A percentile compares a stretch with the other conserved stretches of the same genome.
These are phyloP conservation scores for Drosophila demipolita DNA, from an alignment of 2,888 invertebrate species.

Conservation along the genomic window DNA sequence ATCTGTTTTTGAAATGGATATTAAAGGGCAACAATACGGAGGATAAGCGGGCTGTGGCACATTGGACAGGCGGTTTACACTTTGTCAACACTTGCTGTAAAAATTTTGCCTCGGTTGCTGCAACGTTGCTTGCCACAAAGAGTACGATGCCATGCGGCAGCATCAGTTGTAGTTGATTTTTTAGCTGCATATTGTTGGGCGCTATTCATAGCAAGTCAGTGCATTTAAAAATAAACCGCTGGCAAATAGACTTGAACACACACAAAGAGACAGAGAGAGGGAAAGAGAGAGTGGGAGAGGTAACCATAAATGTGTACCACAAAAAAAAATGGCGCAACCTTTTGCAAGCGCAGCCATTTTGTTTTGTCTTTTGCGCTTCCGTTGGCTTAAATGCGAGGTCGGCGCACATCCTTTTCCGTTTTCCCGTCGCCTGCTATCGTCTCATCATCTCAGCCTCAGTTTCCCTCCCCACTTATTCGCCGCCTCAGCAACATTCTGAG, in stretches of 20 bases:
- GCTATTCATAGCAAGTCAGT: conserved; percentile 71
- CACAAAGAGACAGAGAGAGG: conserved; percentile 1
- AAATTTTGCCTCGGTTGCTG: conserved; percentile 38
- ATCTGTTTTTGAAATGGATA: conserved; percentile 59
- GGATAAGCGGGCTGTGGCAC: background rate
- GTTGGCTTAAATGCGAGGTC: conserved; percentile 72
- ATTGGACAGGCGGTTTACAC: conserved; percentile 39
- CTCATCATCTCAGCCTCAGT: conserved; percentile 10
- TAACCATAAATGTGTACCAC: conserved; percentile 22
- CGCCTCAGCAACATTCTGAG: conserved; percentile 22
- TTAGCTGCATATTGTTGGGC: conserved; percentile 48
- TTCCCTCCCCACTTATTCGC: background rate
- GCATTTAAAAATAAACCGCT: conserved; percentile 78
- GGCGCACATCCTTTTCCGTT: conserved; percentile 61
- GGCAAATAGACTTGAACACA: conserved; percentile 61
- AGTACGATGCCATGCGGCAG: conserved; percentile 38
- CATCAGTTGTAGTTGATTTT: conserved; percentile 31
- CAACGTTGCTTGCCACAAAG: conserved; percentile 49
- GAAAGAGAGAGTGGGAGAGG: background rate
- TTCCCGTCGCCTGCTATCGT: conserved; percentile 30
- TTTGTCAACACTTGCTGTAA: conserved; percentile 67
- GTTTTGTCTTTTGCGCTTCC: conserved; percentile 75
- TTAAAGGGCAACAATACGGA: conserved; percentile 42
- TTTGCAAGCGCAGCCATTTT: conserved; percentile 74
- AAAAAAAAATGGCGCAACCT: conserved; percentile 69